phyloP scores from a whole-genome alignment of 2,113 vertebrate genomes.

The Variabilichromis moorii region DNA sequence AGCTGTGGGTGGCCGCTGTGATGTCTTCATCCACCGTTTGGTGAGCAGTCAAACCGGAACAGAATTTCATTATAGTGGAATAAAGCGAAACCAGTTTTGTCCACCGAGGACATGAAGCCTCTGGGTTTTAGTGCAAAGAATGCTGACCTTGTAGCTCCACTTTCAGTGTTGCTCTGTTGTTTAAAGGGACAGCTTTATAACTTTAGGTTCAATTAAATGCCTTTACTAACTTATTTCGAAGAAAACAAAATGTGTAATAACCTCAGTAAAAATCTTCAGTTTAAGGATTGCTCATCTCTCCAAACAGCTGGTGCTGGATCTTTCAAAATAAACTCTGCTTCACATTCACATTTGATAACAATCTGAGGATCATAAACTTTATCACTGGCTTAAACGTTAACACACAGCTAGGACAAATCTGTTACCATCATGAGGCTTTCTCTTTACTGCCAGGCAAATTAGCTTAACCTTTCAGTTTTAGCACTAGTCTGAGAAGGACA shows the following conservation, averaged over 20 bases:
- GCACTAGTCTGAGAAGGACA: background rate
- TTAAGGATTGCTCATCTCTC: background rate
- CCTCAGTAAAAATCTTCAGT: background rate
- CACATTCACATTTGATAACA: background rate
- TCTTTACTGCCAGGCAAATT: background rate
- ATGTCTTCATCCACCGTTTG: conserved; percentile 10
- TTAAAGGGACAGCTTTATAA: background rate
- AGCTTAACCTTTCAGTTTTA: background rate
- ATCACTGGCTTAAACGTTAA: background rate
- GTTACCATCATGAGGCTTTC: background rate
- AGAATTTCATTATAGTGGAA: conserved; percentile 14
- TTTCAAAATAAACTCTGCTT: background rate
- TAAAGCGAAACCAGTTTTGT: background rate
- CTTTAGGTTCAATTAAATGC: background rate
- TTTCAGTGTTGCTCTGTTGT: background rate
- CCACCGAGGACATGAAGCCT: background rate
- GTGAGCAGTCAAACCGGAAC: conserved; percentile 17
- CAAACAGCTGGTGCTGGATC: background rate
- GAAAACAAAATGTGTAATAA: background rate
- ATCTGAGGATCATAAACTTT: background rate
- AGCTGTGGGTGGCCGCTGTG: conserved; percentile 13
- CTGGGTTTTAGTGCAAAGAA: background rate
- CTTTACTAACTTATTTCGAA: background rate
- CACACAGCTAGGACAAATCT: background rate
- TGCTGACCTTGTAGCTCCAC: background rate